A percentile compares a stretch with the other conserved stretches of the same genome.
Evolutionary conservation across 2,797 vertebrate genomes (phyloP).

Genomic region (Microctenopoma lineatum): DNA sequence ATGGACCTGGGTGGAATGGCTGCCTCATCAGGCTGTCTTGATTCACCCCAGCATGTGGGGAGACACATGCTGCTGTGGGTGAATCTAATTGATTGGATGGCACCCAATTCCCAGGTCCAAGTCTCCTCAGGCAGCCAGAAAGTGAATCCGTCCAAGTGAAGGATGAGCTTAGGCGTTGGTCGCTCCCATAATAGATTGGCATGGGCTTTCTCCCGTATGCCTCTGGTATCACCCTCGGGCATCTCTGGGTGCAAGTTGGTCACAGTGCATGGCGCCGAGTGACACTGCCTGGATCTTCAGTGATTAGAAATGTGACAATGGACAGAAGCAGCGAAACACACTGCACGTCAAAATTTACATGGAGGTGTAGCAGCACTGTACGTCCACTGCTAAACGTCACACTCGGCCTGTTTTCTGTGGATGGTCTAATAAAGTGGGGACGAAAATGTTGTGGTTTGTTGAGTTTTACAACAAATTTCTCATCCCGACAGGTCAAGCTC

Average conservation of each 20-base stretch:
- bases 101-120: constrained; percentile 80
- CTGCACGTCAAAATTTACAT: constrained; percentile 24
- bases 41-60: constrained; percentile 78
- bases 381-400: neutral
- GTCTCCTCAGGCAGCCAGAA: constrained; percentile 76
- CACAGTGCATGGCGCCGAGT: constrained; percentile 46
- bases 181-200: constrained; percentile 75
- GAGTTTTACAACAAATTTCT: constrained; percentile 60
- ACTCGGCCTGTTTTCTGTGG: neutral
- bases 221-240: constrained; percentile 66
- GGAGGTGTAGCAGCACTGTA: neutral
- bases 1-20: constrained; percentile 76
- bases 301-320: constrained; percentile 47
- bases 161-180: constrained; percentile 75
- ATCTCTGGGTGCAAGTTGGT: constrained; percentile 59
- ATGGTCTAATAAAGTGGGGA: neutral
- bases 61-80: constrained; percentile 79
- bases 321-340: constrained; percentile 11
- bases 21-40: constrained; percentile 78
- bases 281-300: constrained; percentile 37
- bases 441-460: constrained; percentile 13
- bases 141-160: constrained; percentile 77
- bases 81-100: constrained; percentile 84
- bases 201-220: constrained; percentile 67
- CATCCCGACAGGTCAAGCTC: constrained; percentile 81